Evolutionary conservation across 92 coral and sea anemone genomes (phyloP), one percentile per base, ranked within the genome.

Genomic region (Epizoanthus fatuus): DNA sequence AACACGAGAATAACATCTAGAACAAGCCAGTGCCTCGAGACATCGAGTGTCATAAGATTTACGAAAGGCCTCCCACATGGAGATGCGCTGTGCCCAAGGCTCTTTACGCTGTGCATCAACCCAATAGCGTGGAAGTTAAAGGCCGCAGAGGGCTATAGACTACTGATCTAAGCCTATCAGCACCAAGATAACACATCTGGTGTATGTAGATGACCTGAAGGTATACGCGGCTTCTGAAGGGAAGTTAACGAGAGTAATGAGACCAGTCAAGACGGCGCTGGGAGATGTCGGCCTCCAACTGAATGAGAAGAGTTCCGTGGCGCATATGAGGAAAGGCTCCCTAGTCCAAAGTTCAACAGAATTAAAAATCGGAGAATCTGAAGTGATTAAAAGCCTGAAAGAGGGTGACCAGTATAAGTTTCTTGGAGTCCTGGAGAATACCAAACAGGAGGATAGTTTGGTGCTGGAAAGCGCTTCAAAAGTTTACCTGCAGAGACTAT

Each of bases 11-110:
- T 86, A 13, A 39, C 60, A 11, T 69, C 35, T 52, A 53, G 44
- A 58, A 79, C 80, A 16, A 58, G 49, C 42, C 85, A 79, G 52
- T 86, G 80, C 12, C 15, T 4, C 14, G 71, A 79, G 53, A 67
- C 69, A 8, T 86, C 85, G 4, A 68, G 69, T 4, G 20, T 32
- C 4, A 76, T 77, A 10, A n/a, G 12, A 25, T 84, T 84, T 20
- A 74, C 49, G 74, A 58, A 11, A 44, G 86, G 81, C 17, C 69
- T 69, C 5, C 86, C 56, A 14, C 86, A 82, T 52, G 81, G 86
- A 4, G 87, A 63, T n/a, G 84, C 89, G 7, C 83, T 74, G 3
- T 84, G 86, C 37, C 74, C 62, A 7, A 80, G 52, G 12, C 19
- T 79, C 12, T 63, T 79, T 20, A 80, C 49, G 37, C 55, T 80